A percentile compares a stretch with the other conserved stretches of the same genome.
phyloP scores from a whole-genome alignment of 2,797 vertebrate genomes.

The Hydrocynus forskahlii region DNA sequence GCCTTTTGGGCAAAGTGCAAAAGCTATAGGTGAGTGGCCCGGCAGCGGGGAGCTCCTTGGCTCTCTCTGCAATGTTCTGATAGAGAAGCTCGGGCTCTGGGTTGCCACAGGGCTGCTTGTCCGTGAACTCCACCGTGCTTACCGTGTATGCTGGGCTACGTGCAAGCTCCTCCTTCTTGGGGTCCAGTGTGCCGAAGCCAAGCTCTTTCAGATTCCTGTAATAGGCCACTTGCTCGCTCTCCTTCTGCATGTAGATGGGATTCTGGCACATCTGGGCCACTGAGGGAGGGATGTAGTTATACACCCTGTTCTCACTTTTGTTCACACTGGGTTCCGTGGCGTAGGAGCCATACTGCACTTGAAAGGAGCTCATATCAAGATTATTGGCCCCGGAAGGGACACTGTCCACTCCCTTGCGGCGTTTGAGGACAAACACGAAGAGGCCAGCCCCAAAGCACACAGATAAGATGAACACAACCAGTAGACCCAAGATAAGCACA shows the following conservation, averaged over 20 bases:
- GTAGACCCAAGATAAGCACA: constrained; percentile 93
- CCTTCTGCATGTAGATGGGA: constrained; percentile 98
- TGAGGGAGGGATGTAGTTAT: constrained; percentile 94
- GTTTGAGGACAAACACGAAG: constrained; percentile 95
- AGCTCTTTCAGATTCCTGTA: constrained; percentile 94
- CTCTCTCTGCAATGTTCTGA: constrained; percentile 92
- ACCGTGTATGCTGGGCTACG: constrained; percentile 89
- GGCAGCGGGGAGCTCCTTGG: constrained; percentile 86
- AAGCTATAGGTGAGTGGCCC: constrained; percentile 91
- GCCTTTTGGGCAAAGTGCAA: constrained; percentile 98
- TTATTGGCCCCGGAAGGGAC: constrained; percentile 86
- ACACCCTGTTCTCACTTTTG: constrained; percentile 91
- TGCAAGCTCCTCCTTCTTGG: constrained; percentile 83
- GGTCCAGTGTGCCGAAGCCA: constrained; percentile 85
- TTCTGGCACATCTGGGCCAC: constrained; percentile 98
- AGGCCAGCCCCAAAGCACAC: constrained; percentile 96
- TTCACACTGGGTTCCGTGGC: constrained; percentile 81
- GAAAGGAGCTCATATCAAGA: constrained; percentile 92
- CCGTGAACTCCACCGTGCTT: constrained; percentile 90
- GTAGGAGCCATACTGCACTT: constrained; percentile 94
- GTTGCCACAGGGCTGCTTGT: constrained; percentile 78
- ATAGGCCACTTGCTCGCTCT: constrained; percentile 89
- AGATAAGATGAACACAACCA: constrained; percentile 96
- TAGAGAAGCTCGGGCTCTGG: constrained; percentile 89
- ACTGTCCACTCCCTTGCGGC: constrained; percentile 89